Percentiles rank a stretch among this genome's conserved stretches.
Conservation (phyloP, 92 coral and sea anemone genomes). For the Zoanthus solanderi region DNA sequence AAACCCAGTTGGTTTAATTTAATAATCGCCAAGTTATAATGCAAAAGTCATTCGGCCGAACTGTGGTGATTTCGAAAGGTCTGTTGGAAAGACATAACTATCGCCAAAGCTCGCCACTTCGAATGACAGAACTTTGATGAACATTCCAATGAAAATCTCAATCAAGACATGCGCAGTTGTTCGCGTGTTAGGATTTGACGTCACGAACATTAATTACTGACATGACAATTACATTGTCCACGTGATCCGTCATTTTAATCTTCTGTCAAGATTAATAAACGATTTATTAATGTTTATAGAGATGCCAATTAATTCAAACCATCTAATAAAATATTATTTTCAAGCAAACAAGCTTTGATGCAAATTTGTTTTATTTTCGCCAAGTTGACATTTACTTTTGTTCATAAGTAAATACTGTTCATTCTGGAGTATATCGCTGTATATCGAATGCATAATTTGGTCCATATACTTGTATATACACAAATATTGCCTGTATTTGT, state of each 20-base stretch:
- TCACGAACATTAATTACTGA: conserved; percentile 67
- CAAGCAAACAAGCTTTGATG: conserved; percentile 62
- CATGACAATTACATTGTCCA: conserved; percentile 80
- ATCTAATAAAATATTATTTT: conserved; percentile 67
- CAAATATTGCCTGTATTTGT: conserved; percentile 24
- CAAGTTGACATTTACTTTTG: conserved; percentile 38
- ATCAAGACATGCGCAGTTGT: conserved; percentile 85
- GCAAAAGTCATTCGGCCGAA: conserved; percentile 64
- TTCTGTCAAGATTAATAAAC: conserved; percentile 72
- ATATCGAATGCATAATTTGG: background rate
- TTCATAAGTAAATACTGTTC: conserved; percentile 21
- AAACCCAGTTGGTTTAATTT: conserved; percentile 62
- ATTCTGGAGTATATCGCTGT: conserved; percentile 20
- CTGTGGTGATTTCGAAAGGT: conserved; percentile 67
- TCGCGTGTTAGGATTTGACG: conserved; percentile 41
- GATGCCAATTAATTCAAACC: conserved; percentile 76
- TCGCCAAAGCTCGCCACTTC: conserved; percentile 82
- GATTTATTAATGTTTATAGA: conserved; percentile 75
- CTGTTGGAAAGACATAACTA: conserved; percentile 81
- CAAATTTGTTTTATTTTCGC: conserved; percentile 42
- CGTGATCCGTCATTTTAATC: conserved; percentile 72
- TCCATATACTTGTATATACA: background rate
- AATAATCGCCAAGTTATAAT: conserved; percentile 66
- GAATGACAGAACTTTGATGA: conserved; percentile 85
- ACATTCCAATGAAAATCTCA: conserved; percentile 92